Evolutionary conservation across 2,888 invertebrate species (phyloP).

Genomic region (Geophilus truncorum): DNA sequence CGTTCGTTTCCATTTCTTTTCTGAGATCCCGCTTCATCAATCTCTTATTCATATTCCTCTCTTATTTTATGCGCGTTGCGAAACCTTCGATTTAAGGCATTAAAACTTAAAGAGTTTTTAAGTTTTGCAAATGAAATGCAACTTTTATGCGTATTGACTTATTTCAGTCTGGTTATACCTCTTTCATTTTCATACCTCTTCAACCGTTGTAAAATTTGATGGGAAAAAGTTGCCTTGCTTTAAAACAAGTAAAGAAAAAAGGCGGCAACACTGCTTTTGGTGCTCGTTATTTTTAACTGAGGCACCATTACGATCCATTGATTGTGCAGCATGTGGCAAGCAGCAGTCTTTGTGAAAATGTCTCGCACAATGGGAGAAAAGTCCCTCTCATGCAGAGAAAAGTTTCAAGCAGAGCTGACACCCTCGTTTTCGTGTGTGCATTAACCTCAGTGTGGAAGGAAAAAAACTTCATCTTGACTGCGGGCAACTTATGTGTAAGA

Average conservation of each 20-base stretch:
- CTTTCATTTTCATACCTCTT: not conserved
- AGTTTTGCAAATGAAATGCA: not conserved
- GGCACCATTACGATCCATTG: not conserved
- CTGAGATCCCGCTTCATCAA: not conserved
- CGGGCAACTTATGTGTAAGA: too few species aligned
- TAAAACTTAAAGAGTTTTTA: not conserved
- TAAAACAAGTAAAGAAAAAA: not conserved
- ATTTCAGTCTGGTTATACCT: not conserved
- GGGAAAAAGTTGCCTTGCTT: not conserved
- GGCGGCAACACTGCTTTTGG: not conserved
- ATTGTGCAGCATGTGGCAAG: not conserved
- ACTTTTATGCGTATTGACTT: not conserved
- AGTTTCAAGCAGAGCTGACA: not conserved
- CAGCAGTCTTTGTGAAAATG: not conserved
- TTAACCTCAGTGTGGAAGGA: not conserved
- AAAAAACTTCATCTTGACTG: not conserved
- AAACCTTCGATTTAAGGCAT: not conserved
- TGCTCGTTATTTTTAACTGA: not conserved
- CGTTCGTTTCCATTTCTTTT: not conserved
- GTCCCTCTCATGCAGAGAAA: not conserved
- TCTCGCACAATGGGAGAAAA: not conserved
- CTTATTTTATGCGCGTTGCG: not conserved
- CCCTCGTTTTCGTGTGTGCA: not conserved
- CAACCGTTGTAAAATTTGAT: not conserved
- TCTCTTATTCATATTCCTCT: not conserved